These are phyloP conservation scores for Polyommatus iphigenia DNA, from an alignment of 2,888 invertebrate genomes.

Conservation along the genomic window DNA sequence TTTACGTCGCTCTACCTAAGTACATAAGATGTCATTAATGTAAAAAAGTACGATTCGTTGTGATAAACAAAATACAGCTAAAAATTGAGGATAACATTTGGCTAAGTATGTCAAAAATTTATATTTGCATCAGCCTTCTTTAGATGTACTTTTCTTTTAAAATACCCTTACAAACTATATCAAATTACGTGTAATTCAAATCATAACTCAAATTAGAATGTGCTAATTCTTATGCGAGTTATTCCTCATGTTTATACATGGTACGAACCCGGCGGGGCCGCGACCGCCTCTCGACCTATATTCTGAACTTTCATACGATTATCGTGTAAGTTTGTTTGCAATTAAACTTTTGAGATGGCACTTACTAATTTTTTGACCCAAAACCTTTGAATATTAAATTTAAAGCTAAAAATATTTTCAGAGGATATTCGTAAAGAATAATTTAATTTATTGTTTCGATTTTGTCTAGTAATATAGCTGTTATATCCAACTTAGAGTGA, in stretches of 20 bases:
- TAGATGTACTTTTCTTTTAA: background rate
- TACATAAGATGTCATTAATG: no score
- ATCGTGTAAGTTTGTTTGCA: background rate
- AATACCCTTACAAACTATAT: background rate
- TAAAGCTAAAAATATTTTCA: background rate
- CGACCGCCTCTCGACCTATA: slow-evolving; percentile 3
- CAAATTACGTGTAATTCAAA: background rate
- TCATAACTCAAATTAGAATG: background rate
- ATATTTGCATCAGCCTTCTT: no score
- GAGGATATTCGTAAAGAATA: no score
- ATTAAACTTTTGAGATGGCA: background rate
- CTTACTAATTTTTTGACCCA: background rate
- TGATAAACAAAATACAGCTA: no score
- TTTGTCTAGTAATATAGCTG: no score
- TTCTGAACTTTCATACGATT: slow-evolving; percentile 16
- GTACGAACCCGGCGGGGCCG: background rate
- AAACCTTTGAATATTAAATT: background rate
- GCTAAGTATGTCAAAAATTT: no score
- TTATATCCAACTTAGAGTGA: no score
- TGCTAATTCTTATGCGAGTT: background rate
- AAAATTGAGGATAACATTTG: no score
- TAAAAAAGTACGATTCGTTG: no score
- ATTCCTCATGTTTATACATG: slow-evolving; percentile 8
- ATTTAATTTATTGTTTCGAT: no score
- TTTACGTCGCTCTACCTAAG: no score